Percentiles rank a stretch among this genome's conserved stretches.
These are phyloP conservation scores for Pomacea maculata DNA, from an alignment of 1,140 invertebrate genomes.

Conservation along the genomic window DNA sequence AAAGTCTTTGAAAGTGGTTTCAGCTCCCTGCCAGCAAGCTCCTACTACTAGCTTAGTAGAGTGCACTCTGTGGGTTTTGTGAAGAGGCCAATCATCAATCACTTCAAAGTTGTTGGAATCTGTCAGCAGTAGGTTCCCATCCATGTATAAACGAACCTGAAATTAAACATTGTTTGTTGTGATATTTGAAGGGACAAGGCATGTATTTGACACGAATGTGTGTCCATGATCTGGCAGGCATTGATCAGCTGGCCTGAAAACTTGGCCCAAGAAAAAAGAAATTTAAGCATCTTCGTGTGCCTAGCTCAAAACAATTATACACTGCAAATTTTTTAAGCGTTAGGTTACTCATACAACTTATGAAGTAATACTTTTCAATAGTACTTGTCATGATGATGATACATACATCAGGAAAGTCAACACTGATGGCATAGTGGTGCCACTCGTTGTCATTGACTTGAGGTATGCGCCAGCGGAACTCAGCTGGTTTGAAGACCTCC, in stretches of 20 bases:
- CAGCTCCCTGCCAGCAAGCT: conserved; percentile 93
- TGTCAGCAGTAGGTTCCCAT: conserved; percentile 83
- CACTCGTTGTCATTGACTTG: conserved; percentile 91
- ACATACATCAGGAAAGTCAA: conserved; percentile 66
- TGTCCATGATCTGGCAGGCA: background rate
- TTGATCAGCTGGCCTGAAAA: background rate
- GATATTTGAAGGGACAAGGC: background rate
- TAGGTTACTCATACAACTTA: too few relatives aligned
- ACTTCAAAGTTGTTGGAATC: conserved; percentile 93
- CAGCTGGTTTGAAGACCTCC: conserved; percentile 95
- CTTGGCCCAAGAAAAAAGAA: too few relatives aligned
- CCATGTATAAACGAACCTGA: conserved; percentile 81
- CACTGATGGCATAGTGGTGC: conserved; percentile 97
- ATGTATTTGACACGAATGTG: background rate
- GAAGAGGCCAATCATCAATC: conserved; percentile 99
- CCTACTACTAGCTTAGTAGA: conserved; percentile 90
- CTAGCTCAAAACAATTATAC: background rate
- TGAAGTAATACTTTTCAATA: too few relatives aligned
- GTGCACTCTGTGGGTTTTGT: conserved; percentile 79
- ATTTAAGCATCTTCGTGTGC: too few relatives aligned
- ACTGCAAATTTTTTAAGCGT: too few relatives aligned
- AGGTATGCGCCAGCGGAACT: conserved; percentile 81
- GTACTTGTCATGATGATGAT: background rate
- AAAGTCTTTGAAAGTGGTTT: conserved; percentile 70
- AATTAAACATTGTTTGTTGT: background rate